A percentile compares a stretch with the other conserved stretches of the same genome.
Conservation (phyloP, 2,888 invertebrate genomes). For the Clanis bilineata region DNA sequence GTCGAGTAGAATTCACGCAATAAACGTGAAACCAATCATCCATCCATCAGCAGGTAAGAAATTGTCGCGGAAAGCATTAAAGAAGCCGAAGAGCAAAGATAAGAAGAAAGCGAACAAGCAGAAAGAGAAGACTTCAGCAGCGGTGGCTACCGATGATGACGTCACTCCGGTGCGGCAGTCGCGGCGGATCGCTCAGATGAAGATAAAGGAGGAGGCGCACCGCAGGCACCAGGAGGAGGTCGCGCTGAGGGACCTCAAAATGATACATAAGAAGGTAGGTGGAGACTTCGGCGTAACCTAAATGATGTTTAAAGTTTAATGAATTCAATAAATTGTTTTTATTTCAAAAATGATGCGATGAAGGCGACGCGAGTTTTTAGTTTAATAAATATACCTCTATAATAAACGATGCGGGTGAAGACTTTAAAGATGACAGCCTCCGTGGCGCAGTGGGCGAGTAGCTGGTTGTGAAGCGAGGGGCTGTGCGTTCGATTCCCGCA, state of each 20-base stretch:
- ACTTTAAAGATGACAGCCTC: no score
- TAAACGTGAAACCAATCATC: slow-evolving; percentile 3
- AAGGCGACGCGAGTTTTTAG: no score
- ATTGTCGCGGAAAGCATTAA: slow-evolving; percentile 46
- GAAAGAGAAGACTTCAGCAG: slow-evolving; percentile 33
- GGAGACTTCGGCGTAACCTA: no score
- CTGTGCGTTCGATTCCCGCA: no score
- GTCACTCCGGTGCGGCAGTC: slow-evolving; percentile 87
- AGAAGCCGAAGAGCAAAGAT: slow-evolving; percentile 34
- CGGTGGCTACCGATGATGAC: slow-evolving; percentile 50
- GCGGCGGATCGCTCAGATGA: slow-evolving; percentile 92
- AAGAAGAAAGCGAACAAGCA: slow-evolving; percentile 28
- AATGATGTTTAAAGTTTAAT: no score
- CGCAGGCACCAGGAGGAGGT: slow-evolving; percentile 88
- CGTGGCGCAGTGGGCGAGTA: no score
- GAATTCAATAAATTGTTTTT: no score
- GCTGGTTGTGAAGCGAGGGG: no score
- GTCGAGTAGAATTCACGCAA: neutral
- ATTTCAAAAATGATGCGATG: no score
- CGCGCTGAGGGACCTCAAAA: slow-evolving; percentile 85
- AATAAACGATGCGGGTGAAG: no score
- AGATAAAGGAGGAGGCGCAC: slow-evolving; percentile 93
- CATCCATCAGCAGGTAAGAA: slow-evolving; percentile 62
- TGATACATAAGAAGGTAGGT: slow-evolving; percentile 80
- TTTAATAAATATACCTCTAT: no score